Evolutionary conservation across 2,888 invertebrate species (phyloP), one percentile per base, ranked within the genome.

Genomic region (Deilephila porcellus): DNA sequence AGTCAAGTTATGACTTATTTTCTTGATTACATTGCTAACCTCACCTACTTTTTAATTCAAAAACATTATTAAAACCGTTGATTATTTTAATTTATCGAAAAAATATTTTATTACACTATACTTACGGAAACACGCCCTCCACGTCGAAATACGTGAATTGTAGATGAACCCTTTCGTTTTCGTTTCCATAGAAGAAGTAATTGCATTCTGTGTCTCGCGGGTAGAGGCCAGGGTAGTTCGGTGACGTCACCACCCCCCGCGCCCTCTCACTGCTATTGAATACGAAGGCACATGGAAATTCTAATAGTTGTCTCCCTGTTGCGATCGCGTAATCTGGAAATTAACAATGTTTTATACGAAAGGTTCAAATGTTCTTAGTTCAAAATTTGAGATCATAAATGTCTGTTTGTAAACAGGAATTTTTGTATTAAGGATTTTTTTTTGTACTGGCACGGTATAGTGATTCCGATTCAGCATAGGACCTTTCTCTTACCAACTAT

Each of bases 121-220:
- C 97, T 97, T 95, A 99, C 99, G 98, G 98, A 80, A 97, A 95
- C 74, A 99, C 97, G 76, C 99, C 99, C 92, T 99, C 99, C 32
- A 99, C 97, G 89, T 99, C 98, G 87, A 99, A 99, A 91, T 97
- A 97, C 75, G 97, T 97, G 90, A 99, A 99, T 86, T 97, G 97
- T 80, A 98, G 95, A 86, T 97, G 97, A 73, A 98, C 96, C 83
- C 96, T 96, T 88, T 98, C 98, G 76, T 96, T 96, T 77, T 95
- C 93, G 77, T 95, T 95, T 29, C 98, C 98, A 86, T 98, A 96
- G 90, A 98, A 98, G 91, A 97, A 98, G 92, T 98, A 98, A 94
- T 98, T 97, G 90, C 98, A 98, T 90, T 98, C 97, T 7, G 98
- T 97, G 86, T 98, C 97, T 82, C 98, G 95, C 0, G 98, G 98